Conservation (phyloP, 2,797 vertebrate species). For the Darevskia mixta region DNA sequence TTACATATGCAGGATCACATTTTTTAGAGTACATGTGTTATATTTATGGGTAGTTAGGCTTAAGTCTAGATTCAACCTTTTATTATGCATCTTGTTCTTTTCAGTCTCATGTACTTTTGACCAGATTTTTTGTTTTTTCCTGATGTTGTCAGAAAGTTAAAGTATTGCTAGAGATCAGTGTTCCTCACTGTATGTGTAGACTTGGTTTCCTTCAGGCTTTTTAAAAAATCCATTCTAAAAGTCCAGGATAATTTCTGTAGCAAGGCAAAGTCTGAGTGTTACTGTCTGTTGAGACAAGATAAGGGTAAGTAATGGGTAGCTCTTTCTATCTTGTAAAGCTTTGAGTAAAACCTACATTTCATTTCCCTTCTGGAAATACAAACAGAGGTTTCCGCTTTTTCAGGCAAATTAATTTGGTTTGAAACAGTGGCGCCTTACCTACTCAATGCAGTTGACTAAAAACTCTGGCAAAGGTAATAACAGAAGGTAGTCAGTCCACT, state of each 20-base stretch:
- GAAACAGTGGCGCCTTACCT: conserved; percentile 64
- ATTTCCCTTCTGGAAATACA: conserved; percentile 75
- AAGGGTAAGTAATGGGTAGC: conserved; percentile 74
- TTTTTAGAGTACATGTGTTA: not conserved
- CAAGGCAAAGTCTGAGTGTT: conserved; percentile 66
- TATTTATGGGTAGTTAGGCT: conserved; percentile 39
- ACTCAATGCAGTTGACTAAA: conserved; percentile 72
- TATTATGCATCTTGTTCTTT: not conserved
- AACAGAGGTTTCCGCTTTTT: conserved; percentile 68
- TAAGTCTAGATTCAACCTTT: not conserved
- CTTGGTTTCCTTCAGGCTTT: not conserved
- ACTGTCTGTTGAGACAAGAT: conserved; percentile 71
- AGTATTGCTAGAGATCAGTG: not conserved
- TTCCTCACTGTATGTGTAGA: conserved; percentile 50
- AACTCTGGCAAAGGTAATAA: conserved; percentile 64
- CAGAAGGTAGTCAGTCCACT: conserved; percentile 46
- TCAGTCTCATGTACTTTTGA: not conserved
- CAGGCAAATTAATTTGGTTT: conserved; percentile 74
- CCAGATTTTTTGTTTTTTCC: conserved; percentile 48
- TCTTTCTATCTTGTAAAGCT: conserved; percentile 68
- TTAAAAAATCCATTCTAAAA: conserved; percentile 52
- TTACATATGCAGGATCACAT: not conserved
- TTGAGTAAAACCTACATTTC: conserved; percentile 70
- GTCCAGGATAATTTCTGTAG: conserved; percentile 69
- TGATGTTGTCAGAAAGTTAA: conserved; percentile 51